These are phyloP conservation scores for Macquaria ambigua DNA, from an alignment of 2,113 vertebrate genomes.

Conservation along the genomic window DNA sequence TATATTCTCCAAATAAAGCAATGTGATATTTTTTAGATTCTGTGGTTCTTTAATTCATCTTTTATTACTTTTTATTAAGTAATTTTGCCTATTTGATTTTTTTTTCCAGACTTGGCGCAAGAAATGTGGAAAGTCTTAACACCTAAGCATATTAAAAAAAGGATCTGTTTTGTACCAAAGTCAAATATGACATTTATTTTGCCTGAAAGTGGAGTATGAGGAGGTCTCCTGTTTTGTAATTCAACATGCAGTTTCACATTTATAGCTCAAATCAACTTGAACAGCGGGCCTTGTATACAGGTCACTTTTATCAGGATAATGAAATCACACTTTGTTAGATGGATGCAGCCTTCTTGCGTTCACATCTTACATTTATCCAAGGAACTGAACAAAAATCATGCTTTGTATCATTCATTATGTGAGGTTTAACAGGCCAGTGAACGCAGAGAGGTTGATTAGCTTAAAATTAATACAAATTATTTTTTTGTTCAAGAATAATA, in stretches of 20 bases:
- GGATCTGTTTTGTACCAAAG: constrained; percentile 28
- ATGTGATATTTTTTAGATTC: not conserved
- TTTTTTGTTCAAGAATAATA: not conserved
- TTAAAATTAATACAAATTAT: not conserved
- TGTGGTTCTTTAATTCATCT: not conserved
- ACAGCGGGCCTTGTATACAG: not conserved
- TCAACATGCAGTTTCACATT: not conserved
- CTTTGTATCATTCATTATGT: not conserved
- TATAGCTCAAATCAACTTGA: too few species aligned
- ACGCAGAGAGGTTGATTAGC: not conserved
- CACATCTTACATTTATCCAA: not conserved
- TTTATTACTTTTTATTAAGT: constrained; percentile 29
- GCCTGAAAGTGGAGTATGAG: not conserved
- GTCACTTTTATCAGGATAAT: not conserved
- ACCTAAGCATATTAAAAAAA: constrained; percentile 50
- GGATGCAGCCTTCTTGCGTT: not conserved
- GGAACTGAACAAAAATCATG: not conserved
- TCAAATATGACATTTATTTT: constrained; percentile 43
- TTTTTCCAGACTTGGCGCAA: constrained; percentile 1
- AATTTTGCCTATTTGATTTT: not conserved
- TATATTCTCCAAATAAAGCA: not conserved
- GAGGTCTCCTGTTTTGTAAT: not conserved
- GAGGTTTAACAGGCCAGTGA: constrained; percentile 4
- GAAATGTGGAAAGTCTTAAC: constrained; percentile 30
- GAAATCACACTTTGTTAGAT: constrained; percentile 1